phyloP scores from a whole-genome alignment of 2,113 vertebrate species.

The Myotis davidii region DNA sequence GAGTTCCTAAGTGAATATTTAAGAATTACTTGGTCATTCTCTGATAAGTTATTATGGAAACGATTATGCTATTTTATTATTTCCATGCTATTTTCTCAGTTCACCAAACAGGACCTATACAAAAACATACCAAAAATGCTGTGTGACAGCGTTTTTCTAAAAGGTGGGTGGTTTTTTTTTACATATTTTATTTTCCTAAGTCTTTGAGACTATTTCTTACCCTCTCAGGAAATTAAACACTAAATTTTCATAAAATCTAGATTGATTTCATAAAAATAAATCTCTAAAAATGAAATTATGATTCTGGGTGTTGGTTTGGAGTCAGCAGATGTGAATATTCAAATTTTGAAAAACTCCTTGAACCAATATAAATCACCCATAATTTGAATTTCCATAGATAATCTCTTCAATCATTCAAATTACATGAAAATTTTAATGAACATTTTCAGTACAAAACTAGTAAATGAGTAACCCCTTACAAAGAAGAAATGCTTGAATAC shows the following conservation, averaged over 20 bases:
- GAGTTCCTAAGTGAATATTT: background rate
- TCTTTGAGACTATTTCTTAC: background rate
- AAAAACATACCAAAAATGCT: background rate
- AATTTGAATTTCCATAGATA: conserved; percentile 13
- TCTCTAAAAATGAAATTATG: background rate
- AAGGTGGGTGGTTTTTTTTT: background rate
- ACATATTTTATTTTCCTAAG: conserved; percentile 30
- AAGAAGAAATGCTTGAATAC: conserved; percentile 15
- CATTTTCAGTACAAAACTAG: conserved; percentile 19
- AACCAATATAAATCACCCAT: background rate
- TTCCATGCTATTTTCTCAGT: background rate
- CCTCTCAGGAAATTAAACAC: background rate
- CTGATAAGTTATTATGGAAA: background rate
- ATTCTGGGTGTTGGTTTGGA: background rate
- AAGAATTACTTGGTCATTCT: background rate
- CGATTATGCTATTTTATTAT: background rate
- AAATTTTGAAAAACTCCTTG: background rate
- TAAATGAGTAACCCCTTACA: background rate
- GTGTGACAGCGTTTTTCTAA: background rate
- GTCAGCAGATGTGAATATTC: background rate
- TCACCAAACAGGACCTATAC: background rate
- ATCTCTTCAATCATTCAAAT: background rate
- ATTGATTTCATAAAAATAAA: conserved; percentile 23
- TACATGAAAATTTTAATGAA: background rate
- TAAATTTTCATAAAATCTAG: background rate